A percentile compares a stretch with the other conserved stretches of the same genome.
Conservation (phyloP, 2,888 invertebrate genomes). For the Drosophila paranaensis region DNA sequence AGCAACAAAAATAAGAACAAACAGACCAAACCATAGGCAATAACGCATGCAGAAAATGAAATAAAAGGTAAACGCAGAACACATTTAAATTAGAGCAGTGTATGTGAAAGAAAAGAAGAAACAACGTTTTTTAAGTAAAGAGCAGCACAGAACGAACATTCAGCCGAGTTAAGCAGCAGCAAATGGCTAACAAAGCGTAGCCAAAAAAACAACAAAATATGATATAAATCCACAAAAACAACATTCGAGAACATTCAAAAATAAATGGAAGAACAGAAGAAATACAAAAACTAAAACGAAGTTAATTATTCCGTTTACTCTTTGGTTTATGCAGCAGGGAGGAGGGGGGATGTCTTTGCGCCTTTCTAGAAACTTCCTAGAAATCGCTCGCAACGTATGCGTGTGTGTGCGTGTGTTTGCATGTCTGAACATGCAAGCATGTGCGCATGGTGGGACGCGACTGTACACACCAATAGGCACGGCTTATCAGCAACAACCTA, state of each 20-base stretch:
- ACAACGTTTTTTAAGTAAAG: conserved; percentile 24
- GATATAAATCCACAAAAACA: conserved; percentile 18
- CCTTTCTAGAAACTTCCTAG: conserved; percentile 36
- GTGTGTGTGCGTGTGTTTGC: neutral
- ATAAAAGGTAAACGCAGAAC: conserved; percentile 23
- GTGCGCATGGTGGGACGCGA: conserved; percentile 23
- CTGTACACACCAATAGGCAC: conserved; percentile 41
- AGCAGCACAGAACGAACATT: neutral
- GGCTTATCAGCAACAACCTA: conserved; percentile 25
- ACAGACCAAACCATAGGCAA: conserved; percentile 34
- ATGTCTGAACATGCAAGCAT: neutral
- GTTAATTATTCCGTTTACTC: conserved; percentile 32
- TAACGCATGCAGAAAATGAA: conserved; percentile 6
- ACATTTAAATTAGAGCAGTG: conserved; percentile 28
- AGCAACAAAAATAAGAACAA: conserved; percentile 10
- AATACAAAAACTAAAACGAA: conserved; percentile 48
- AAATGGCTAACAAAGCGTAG: conserved; percentile 32
- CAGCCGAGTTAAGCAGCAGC: conserved; percentile 14
- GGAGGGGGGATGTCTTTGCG: neutral
- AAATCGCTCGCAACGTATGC: neutral
- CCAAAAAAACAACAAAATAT: conserved; percentile 18
- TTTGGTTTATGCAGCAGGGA: conserved; percentile 3
- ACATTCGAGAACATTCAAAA: conserved; percentile 74
- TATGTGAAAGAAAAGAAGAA: conserved; percentile 35
- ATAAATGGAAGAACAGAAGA: conserved; percentile 66